Evolutionary conservation across 2,113 vertebrate genomes (phyloP), one percentile per base, ranked within the genome.

Genomic region (Myrmecophaga tridactyla): DNA sequence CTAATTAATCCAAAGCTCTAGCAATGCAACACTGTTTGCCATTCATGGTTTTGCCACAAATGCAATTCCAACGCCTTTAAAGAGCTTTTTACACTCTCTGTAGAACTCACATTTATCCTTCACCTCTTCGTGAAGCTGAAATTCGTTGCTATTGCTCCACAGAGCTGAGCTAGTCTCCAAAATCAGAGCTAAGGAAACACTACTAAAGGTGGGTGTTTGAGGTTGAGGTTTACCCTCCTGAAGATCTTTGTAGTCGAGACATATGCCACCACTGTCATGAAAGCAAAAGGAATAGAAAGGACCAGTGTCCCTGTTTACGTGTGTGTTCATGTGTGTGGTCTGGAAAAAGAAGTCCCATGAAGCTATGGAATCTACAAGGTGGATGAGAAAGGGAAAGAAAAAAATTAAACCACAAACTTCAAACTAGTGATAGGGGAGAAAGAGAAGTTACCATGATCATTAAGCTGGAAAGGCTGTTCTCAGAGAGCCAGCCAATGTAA

Each of bases 171-270:
- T 27, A 23, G 18, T 4, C n/a, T 72, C 65, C 23, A 46, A 34
- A 18, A 36, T 15, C 29, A 46, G 27, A 89, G 8, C n/a, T 89
- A 56, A 46, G 43, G 10, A 63, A 20, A 1, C 12, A 21, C 27
- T 3, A 2, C 10, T 17, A 6, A 3, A 0, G n/a, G 27, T 60
- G 27, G 34, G 8, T n/a, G n/a, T n/a, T n/a, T n/a, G n/a, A n/a
- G n/a, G n/a, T 13, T 21, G 1, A 63, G 36, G 6, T 12, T 23
- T 63, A 36, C 29, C 11, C n/a, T 63, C n/a, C 62, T 31, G 8
- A 14, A 41, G 6, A 18, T 60, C 31, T 72, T 29, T 46, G 20
- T 31, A 70, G 7, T 9, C 13, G 13, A n/a, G 36, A 76, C 18
- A 62, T 9, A 36, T 9, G 56, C 29, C 14, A 51, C 34, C 11